Evolutionary conservation across 2,888 invertebrate genomes (phyloP).

Genomic region (Trichopria drosophilae): DNA sequence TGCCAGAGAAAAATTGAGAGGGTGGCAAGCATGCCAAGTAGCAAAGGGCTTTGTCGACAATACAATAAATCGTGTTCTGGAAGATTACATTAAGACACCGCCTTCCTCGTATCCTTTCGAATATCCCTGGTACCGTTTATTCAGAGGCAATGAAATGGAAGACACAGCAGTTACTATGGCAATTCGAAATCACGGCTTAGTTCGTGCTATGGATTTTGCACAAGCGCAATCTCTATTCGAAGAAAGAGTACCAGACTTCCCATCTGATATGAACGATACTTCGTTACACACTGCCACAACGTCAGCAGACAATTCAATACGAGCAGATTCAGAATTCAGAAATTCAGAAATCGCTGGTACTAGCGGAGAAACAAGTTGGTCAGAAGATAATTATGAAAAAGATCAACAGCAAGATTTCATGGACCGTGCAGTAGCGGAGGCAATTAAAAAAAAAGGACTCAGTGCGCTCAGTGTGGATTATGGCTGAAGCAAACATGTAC

Average conservation of each 20-base stretch:
- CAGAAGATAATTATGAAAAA: slow-evolving; percentile 45
- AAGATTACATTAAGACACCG: slow-evolving; percentile 65
- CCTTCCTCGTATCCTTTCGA: slow-evolving; percentile 54
- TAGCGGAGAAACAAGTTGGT: slow-evolving; percentile 31
- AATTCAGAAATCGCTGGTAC: slow-evolving; percentile 21
- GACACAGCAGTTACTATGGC: slow-evolving; percentile 76
- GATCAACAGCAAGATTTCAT: slow-evolving; percentile 63
- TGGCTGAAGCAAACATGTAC: slow-evolving; percentile 41
- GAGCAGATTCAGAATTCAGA: slow-evolving; percentile 27
- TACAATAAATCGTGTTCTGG: slow-evolving; percentile 69
- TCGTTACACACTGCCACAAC: slow-evolving; percentile 27
- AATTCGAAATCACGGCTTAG: slow-evolving; percentile 70
- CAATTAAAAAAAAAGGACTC: slow-evolving; percentile 74
- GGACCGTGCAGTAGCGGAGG: slow-evolving; percentile 74
- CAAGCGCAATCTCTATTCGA: slow-evolving; percentile 34
- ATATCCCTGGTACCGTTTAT: slow-evolving; percentile 47
- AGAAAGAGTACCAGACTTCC: slow-evolving; percentile 24
- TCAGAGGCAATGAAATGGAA: slow-evolving; percentile 65
- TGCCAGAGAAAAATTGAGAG: slow-evolving; percentile 51
- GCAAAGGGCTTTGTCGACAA: slow-evolving; percentile 72
- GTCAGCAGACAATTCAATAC: slow-evolving; percentile 28
- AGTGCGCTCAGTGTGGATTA: slow-evolving; percentile 57
- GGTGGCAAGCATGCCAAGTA: slow-evolving; percentile 71
- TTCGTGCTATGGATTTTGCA: slow-evolving; percentile 39
- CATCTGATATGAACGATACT: no score